Percentiles rank a stretch among this genome's conserved stretches.
Conservation (phyloP, 35 echinoderm and acorn worm species). For the Diadema setosum region DNA sequence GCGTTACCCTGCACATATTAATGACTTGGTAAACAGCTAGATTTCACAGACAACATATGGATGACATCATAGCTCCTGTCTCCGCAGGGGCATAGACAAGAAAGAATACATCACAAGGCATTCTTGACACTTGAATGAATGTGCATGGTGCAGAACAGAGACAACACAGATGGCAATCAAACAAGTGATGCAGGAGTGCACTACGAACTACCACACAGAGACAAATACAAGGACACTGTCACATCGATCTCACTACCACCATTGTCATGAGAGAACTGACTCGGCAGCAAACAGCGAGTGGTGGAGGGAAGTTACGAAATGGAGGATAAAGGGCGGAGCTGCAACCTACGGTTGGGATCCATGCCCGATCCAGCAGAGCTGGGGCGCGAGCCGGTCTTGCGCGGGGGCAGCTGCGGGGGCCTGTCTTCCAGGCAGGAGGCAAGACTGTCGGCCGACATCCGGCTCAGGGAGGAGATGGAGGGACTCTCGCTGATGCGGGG, state of each 20-base stretch:
- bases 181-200: neutral
- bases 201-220: neutral
- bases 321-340: neutral
- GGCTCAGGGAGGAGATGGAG: neutral
- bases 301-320: neutral
- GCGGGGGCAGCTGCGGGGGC: neutral
- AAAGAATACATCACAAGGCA: no score
- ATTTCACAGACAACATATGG: no score
- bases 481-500: constrained; percentile 2
- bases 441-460: constrained; percentile 6
- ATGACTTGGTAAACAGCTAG: no score
- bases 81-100: no score
- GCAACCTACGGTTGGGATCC: constrained; percentile 5
- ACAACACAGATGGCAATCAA: neutral
- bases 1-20: no score
- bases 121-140: no score
- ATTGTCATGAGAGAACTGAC: no score
- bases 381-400: neutral
- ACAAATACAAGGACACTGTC: neutral
- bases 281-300: no score
- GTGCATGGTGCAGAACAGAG: no score
- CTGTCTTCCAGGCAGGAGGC: neutral
- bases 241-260: neutral
- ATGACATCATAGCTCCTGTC: no score
- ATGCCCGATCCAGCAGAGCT: constrained; percentile 1